Percentiles rank a stretch among this genome's conserved stretches.
Evolutionary conservation across 2,797 vertebrate species (phyloP).

Genomic region (Periophthalmus magnuspinnatus): DNA sequence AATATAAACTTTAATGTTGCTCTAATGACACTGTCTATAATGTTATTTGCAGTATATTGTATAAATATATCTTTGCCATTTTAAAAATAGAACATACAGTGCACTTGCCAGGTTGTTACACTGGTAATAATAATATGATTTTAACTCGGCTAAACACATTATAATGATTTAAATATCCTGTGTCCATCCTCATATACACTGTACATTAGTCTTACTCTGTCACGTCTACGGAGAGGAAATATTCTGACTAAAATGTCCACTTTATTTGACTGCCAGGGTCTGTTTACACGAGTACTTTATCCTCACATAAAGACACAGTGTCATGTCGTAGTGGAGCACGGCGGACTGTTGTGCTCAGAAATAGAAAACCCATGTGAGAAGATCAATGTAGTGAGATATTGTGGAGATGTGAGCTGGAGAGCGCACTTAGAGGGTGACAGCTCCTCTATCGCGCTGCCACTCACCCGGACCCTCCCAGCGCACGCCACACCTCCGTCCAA

Average conservation of each 20-base stretch:
- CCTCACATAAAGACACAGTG: slow-evolving; percentile 23
- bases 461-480: slow-evolving; percentile 56
- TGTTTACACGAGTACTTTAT: slow-evolving; percentile 16
- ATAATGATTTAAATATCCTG: neutral
- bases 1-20: too few species aligned
- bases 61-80: too few species aligned
- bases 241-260: slow-evolving; percentile 1
- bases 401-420: slow-evolving; percentile 67
- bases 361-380: slow-evolving; percentile 31
- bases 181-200: neutral
- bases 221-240: neutral
- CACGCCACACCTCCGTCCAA: slow-evolving; percentile 63
- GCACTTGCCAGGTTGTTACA: too few species aligned
- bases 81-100: too few species aligned
- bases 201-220: neutral
- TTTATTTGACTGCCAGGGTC: neutral
- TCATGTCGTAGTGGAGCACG: slow-evolving; percentile 18
- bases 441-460: slow-evolving; percentile 73
- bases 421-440: slow-evolving; percentile 69
- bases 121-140: too few species aligned
- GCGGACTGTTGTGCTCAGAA: slow-evolving; percentile 32
- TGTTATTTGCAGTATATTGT: too few species aligned
- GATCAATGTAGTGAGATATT: slow-evolving; percentile 69
- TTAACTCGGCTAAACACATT: neutral
- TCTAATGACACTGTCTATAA: too few species aligned